Conservation (phyloP, 2,113 vertebrate genomes). For the Chaetodon trifascialis region DNA sequence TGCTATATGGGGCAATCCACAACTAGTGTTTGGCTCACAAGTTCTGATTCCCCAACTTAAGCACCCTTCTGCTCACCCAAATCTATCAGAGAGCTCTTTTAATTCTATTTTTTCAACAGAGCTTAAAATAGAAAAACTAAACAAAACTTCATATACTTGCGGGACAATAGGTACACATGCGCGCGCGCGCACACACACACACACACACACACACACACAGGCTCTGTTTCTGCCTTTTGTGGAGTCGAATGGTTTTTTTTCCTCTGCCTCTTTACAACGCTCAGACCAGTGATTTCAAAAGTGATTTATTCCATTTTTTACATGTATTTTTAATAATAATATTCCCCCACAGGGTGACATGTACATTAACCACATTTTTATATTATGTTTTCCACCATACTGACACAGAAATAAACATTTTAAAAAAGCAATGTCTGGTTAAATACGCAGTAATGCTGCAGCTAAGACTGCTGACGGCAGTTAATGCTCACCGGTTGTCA, state of each 20-base stretch:
- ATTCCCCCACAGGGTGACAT: constrained; percentile 10
- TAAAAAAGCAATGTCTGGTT: constrained; percentile 3
- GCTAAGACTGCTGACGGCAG: background rate
- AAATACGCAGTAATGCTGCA: background rate
- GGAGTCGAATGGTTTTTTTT: background rate
- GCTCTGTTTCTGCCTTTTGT: background rate
- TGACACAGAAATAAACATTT: background rate
- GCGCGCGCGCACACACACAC: too few relatives aligned
- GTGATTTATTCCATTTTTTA: too few relatives aligned
- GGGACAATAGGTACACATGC: constrained; percentile 5
- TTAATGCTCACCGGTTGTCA: background rate
- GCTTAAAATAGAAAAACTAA: constrained; percentile 9
- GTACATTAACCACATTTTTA: constrained; percentile 24
- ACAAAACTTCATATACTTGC: background rate
- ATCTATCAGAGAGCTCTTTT: constrained; percentile 30
- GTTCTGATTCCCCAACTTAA: background rate
- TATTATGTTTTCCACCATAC: constrained; percentile 5
- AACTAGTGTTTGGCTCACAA: background rate
- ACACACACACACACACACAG: background rate
- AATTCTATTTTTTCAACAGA: background rate
- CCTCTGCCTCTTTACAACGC: background rate
- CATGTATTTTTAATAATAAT: constrained; percentile 18
- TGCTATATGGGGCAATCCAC: constrained; percentile 29
- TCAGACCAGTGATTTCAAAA: too few relatives aligned
- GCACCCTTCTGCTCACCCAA: background rate